Percentiles rank a stretch among this genome's conserved stretches.
These are phyloP conservation scores for Acronicta alni DNA, from an alignment of 2,888 invertebrate genomes.

Conservation along the genomic window DNA sequence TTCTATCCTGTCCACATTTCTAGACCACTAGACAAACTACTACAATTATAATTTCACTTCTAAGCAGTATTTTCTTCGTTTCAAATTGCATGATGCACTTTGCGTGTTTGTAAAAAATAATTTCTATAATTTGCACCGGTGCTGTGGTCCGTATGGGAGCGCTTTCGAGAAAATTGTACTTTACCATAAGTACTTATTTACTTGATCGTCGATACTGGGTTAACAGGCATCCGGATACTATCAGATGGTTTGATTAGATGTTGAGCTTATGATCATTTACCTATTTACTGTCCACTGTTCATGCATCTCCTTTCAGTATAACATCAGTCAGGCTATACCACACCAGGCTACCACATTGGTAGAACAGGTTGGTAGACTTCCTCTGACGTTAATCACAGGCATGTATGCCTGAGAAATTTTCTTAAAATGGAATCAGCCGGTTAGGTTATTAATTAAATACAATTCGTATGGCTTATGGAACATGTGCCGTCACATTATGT, in stretches of 20 bases:
- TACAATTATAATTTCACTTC: slow-evolving; percentile 47
- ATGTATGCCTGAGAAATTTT: no score
- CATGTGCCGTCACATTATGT: no score
- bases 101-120: slow-evolving; percentile 55
- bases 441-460: no score
- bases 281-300: no score
- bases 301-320: no score
- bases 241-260: neutral
- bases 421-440: no score
- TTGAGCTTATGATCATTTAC: neutral
- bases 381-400: no score
- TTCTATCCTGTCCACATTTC: slow-evolving; percentile 17
- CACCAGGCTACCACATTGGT: no score
- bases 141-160: slow-evolving; percentile 31
- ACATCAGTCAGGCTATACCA: no score
- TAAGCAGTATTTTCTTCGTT: slow-evolving; percentile 28
- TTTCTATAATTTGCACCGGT: slow-evolving; percentile 44
- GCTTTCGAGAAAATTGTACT: slow-evolving; percentile 48
- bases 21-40: slow-evolving; percentile 19
- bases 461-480: no score
- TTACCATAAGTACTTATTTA: slow-evolving; percentile 22
- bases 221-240: neutral
- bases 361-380: no score
- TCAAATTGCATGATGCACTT: slow-evolving; percentile 12
- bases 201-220: slow-evolving; percentile 9